Conservation (phyloP, 2,888 invertebrate genomes). For the Thelaira solivaga region DNA sequence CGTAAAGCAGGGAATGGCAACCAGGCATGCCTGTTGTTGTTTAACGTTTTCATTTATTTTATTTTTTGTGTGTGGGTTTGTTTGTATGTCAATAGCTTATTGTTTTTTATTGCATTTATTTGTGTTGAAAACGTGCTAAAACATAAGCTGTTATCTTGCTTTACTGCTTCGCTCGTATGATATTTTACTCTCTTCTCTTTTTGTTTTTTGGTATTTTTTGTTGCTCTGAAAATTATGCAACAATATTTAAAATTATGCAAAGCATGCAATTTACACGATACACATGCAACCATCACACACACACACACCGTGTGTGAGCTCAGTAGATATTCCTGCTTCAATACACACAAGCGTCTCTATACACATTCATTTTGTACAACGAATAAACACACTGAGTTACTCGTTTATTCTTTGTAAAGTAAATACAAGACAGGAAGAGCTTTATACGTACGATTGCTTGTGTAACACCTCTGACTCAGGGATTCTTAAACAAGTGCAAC, state of each 20-base stretch:
- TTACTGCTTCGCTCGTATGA: neutral
- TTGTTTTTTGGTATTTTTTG: neutral
- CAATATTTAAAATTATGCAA: slow-evolving; percentile 58
- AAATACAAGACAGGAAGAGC: no score
- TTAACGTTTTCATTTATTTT: no score
- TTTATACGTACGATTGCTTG: no score
- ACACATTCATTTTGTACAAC: no score
- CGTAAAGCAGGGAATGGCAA: neutral
- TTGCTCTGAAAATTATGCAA: slow-evolving; percentile 52
- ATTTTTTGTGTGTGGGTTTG: no score
- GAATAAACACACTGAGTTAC: no score
- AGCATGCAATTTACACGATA: slow-evolving; percentile 51
- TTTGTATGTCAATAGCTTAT: no score
- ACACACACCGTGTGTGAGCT: neutral
- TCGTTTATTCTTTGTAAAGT: no score
- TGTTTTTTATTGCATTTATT: slow-evolving; percentile 13
- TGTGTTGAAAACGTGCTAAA: slow-evolving; percentile 49
- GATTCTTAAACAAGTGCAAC: no score
- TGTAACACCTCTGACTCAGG: no score
- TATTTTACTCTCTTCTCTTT: neutral
- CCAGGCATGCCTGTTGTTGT: no score
- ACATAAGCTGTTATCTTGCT: slow-evolving; percentile 36
- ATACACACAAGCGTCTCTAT: neutral
- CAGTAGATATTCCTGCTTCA: neutral
- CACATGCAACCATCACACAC: slow-evolving; percentile 6